Evolutionary conservation across 1,140 invertebrate genomes (phyloP).

Genomic region (Hylaeus volcanicus): DNA sequence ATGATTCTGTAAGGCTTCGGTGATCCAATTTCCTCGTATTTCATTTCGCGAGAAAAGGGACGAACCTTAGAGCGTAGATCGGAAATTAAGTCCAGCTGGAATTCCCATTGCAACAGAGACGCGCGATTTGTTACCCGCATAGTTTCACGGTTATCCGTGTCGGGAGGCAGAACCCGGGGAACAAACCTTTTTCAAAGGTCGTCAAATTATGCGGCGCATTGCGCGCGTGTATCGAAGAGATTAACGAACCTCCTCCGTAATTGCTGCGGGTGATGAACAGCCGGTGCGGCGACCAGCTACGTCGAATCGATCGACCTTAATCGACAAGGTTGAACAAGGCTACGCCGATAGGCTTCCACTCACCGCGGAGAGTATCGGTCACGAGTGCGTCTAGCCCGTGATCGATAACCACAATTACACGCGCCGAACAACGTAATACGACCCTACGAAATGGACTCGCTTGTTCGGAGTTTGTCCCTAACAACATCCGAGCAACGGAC

Average conservation of each 20-base stretch:
- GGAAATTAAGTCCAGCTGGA: constrained; percentile 11
- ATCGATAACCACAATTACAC: constrained; percentile 38
- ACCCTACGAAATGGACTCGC: not conserved
- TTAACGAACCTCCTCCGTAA: constrained; percentile 65
- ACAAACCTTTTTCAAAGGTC: constrained; percentile 39
- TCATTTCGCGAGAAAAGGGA: not conserved
- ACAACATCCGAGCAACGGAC: no score
- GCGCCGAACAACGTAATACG: not conserved
- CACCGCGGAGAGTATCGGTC: constrained; percentile 10
- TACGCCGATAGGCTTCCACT: constrained; percentile 41
- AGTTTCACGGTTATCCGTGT: not conserved
- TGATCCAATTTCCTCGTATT: no score
- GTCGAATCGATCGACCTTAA: constrained; percentile 56
- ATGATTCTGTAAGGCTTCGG: not conserved
- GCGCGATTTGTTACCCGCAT: not conserved
- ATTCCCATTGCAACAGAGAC: not conserved
- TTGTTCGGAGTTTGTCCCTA: no score
- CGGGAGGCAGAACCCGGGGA: not conserved
- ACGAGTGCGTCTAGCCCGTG: constrained; percentile 18
- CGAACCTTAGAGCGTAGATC: no score
- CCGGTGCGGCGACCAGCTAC: constrained; percentile 58
- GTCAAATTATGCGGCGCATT: constrained; percentile 66
- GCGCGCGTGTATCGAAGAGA: constrained; percentile 69
- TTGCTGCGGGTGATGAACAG: constrained; percentile 48
- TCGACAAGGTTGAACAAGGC: constrained; percentile 54